phyloP scores from a whole-genome alignment of 2,797 vertebrate genomes.

The Clarias pachynema region DNA sequence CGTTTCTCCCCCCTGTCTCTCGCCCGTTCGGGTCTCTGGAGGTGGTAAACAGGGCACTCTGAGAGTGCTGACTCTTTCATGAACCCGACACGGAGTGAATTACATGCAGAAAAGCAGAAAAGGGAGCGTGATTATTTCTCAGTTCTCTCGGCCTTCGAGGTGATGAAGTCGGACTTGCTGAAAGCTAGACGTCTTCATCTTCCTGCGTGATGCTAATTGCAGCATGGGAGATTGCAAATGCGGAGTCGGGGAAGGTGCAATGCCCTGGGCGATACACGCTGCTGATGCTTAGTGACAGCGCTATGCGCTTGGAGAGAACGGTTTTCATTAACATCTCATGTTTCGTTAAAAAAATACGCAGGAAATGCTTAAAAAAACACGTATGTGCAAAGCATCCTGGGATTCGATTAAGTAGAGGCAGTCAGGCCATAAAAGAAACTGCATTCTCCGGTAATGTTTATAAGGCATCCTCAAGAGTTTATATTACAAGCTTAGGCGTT shows the following conservation, averaged over 20 bases:
- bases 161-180: slow-evolving; percentile 67
- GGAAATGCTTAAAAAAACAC: slow-evolving; percentile 1
- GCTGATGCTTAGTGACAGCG: slow-evolving; percentile 34
- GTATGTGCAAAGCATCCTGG: background rate
- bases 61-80: slow-evolving; percentile 50
- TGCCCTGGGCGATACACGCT: slow-evolving; percentile 61
- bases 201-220: slow-evolving; percentile 69
- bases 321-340: slow-evolving; percentile 50
- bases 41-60: slow-evolving; percentile 42
- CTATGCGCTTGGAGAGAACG: slow-evolving; percentile 15
- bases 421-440: background rate
- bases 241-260: slow-evolving; percentile 51
- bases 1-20: slow-evolving; percentile 14
- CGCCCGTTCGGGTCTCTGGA: slow-evolving; percentile 44
- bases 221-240: slow-evolving; percentile 64
- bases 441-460: background rate
- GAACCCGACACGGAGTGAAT: slow-evolving; percentile 56
- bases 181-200: slow-evolving; percentile 73
- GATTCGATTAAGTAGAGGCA: background rate
- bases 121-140: slow-evolving; percentile 63
- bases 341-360: slow-evolving; percentile 28
- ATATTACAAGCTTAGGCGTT: background rate
- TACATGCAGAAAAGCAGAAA: slow-evolving; percentile 58
- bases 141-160: slow-evolving; percentile 59
- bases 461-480: background rate